These are phyloP conservation scores for Dermatemys mawii DNA, from an alignment of 2,113 vertebrate species.

Conservation along the genomic window DNA sequence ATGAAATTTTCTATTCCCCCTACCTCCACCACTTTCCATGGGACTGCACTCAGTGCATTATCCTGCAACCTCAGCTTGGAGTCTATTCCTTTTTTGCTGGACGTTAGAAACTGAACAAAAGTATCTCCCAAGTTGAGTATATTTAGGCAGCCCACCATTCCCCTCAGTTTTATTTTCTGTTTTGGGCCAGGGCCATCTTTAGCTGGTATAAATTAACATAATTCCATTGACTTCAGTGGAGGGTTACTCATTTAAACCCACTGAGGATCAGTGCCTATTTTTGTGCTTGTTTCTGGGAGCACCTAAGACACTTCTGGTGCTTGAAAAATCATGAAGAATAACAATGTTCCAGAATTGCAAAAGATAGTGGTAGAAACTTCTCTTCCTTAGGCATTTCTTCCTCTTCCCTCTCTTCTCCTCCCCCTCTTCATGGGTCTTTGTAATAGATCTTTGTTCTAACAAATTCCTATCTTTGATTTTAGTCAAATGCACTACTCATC, in stretches of 20 bases:
- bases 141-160: not conserved
- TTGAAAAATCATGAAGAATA: not conserved
- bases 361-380: not conserved
- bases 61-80: not conserved
- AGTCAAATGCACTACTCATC: not conserved
- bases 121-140: not conserved
- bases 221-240: not conserved
- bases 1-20: not conserved
- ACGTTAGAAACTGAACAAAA: not conserved
- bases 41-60: not conserved
- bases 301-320: not conserved
- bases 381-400: fast-evolving
- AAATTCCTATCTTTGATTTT: not conserved
- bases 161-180: not conserved
- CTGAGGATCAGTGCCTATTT: not conserved
- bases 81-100: fast-evolving
- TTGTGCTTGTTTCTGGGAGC: not conserved
- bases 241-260: not conserved
- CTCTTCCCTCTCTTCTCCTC: not conserved
- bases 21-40: not conserved
- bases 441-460: not conserved
- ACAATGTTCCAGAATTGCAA: not conserved
- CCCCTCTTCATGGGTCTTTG: not conserved
- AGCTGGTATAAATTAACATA: not conserved
- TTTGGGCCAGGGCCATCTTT: not conserved